Conservation (phyloP, 2,888 invertebrate species). For the Drosophila meridionalis region DNA sequence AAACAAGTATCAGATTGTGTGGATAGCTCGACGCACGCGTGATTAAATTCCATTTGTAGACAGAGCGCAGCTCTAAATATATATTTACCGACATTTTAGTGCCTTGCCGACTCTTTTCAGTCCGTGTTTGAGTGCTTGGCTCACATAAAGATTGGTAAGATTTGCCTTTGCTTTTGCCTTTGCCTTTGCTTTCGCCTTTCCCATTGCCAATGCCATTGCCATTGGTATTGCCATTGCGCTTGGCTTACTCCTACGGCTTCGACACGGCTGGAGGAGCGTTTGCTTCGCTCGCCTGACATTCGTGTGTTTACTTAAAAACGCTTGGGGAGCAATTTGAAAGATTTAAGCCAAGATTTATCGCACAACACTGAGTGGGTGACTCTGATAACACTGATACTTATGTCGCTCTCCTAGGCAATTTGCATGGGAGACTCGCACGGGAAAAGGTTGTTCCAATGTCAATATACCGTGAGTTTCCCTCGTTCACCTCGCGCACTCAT, state of each 20-base stretch:
- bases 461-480: background rate
- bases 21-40: conserved; percentile 66
- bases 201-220: background rate
- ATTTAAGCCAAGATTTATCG: conserved; percentile 74
- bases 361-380: conserved; percentile 58
- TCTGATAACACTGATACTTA: conserved; percentile 57
- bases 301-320: conserved; percentile 66
- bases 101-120: conserved; percentile 45
- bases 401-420: conserved; percentile 46
- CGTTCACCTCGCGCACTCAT: conserved; percentile 14
- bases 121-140: conserved; percentile 61
- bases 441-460: conserved; percentile 64
- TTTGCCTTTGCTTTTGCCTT: conserved; percentile 33
- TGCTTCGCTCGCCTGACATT: conserved; percentile 48
- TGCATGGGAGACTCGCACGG: conserved; percentile 61
- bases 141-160: conserved; percentile 77
- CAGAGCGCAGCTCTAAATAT: conserved; percentile 39
- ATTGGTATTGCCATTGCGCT: background rate
- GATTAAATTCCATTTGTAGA: conserved; percentile 80
- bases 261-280: conserved; percentile 13
- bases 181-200: background rate
- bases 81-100: conserved; percentile 56
- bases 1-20: conserved; percentile 68
- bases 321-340: conserved; percentile 75
- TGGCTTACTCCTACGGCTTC: conserved; percentile 14